Evolutionary conservation across 1,140 invertebrate species (phyloP).

Genomic region (Bombus superbus): DNA sequence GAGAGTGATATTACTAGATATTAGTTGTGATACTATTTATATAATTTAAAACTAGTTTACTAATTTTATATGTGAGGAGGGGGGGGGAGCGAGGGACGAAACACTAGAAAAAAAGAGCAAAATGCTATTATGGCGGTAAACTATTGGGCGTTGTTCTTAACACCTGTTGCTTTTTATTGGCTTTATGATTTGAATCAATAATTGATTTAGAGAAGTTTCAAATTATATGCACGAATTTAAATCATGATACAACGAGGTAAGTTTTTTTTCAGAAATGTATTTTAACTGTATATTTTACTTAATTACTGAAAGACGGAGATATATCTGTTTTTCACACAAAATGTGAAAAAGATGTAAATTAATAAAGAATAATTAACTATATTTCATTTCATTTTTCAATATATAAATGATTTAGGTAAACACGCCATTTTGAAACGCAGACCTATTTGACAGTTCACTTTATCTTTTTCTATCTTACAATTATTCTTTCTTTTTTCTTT

Average conservation of each 20-base stretch:
- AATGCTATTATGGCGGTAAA: constrained; percentile 26
- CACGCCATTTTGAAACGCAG: constrained; percentile 14
- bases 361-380: not conserved
- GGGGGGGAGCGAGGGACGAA: not conserved
- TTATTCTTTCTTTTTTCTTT: not conserved
- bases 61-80: not conserved
- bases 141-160: constrained; percentile 39
- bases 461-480: not conserved
- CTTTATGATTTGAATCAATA: not conserved
- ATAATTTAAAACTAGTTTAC: not conserved
- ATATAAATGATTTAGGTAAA: constrained; percentile 6
- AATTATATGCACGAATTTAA: not conserved
- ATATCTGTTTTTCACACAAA: not conserved
- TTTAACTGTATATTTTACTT: not conserved
- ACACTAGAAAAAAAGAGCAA: not conserved
- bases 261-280: not conserved
- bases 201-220: not conserved
- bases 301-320: not conserved
- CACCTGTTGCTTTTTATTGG: constrained; percentile 36
- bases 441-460: constrained; percentile 1
- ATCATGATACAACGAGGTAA: constrained; percentile 30
- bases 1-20: not conserved
- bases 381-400: not conserved
- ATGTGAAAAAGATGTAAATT: not conserved
- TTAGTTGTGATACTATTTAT: not conserved